phyloP scores from a whole-genome alignment of 1,140 invertebrate species.

The Cheumatopsyche charites region DNA sequence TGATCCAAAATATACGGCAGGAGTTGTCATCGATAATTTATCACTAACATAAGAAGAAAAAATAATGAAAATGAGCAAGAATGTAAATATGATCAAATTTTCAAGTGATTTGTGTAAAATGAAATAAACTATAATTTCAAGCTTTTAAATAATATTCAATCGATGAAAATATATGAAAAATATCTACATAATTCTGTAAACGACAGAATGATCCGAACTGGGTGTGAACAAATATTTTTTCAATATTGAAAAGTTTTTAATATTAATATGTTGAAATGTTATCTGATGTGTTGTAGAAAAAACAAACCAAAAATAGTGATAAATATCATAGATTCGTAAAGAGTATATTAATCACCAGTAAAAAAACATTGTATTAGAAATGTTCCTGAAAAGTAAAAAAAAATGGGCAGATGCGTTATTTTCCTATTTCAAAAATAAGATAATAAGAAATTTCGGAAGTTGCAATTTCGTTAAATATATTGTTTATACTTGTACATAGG shows the following conservation, averaged over 20 bases:
- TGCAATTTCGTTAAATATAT: slow-evolving; percentile 9
- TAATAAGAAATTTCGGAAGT: background rate
- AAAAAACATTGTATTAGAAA: background rate
- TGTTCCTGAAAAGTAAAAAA: background rate
- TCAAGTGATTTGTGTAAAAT: slow-evolving; percentile 4
- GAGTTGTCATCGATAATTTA: slow-evolving; percentile 1
- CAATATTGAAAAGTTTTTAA: background rate
- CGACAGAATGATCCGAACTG: slow-evolving; percentile 48
- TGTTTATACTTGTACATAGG: background rate
- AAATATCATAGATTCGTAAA: slow-evolving; percentile 1
- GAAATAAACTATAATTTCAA: slow-evolving; percentile 30
- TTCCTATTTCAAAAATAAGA: background rate
- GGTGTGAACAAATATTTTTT: slow-evolving; percentile 35
- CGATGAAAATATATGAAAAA: slow-evolving; percentile 14
- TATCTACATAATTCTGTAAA: slow-evolving; percentile 35
- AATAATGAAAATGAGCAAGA: slow-evolving; percentile 11
- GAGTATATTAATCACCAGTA: no score
- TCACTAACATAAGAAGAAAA: slow-evolving; percentile 18
- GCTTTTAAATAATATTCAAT: slow-evolving; percentile 21
- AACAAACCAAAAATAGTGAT: background rate
- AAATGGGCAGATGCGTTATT: background rate
- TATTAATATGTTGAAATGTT: slow-evolving; percentile 20
- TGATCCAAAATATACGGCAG: slow-evolving; percentile 17
- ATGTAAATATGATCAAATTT: slow-evolving; percentile 20
- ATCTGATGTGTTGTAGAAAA: background rate